Evolutionary conservation across 2,888 invertebrate species (phyloP).

Genomic region (Chloromyia formosa): DNA sequence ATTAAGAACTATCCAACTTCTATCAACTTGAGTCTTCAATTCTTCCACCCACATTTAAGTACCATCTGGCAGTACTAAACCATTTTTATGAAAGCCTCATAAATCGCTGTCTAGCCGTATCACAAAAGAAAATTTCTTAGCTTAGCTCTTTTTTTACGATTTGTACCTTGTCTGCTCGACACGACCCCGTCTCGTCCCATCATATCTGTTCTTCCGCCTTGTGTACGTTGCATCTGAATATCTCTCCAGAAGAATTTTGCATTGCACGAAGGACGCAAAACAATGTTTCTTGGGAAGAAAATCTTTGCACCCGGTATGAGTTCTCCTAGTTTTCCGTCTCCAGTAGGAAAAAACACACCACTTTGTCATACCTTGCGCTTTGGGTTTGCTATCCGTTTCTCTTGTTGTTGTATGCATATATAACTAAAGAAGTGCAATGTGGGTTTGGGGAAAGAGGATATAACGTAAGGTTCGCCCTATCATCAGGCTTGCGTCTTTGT

Average conservation of each 20-base stretch:
- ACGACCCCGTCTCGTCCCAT: not conserved
- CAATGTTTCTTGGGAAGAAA: conserved; percentile 8
- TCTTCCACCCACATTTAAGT: conserved; percentile 32
- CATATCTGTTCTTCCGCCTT: not conserved
- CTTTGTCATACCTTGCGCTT: conserved; percentile 24
- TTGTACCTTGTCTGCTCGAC: not conserved
- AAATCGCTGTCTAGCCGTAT: conserved; percentile 44
- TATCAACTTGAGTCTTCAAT: conserved; percentile 35
- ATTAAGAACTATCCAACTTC: conserved; percentile 31
- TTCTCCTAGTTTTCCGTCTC: conserved; percentile 25
- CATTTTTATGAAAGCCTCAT: conserved; percentile 43
- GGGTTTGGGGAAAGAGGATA: too few species aligned
- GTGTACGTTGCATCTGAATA: not conserved
- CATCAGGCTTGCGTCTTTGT: not conserved
- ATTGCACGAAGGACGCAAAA: not conserved
- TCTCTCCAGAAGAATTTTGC: too few species aligned
- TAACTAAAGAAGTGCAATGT: too few species aligned
- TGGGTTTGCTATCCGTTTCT: not conserved
- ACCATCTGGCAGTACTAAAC: conserved; percentile 42
- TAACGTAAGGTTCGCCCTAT: not conserved
- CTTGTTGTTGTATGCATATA: too few species aligned
- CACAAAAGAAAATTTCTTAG: conserved; percentile 42
- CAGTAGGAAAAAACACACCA: conserved; percentile 19
- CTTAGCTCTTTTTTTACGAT: conserved; percentile 31
- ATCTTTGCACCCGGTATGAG: conserved; percentile 14